Evolutionary conservation across 2,888 invertebrate genomes (phyloP).

Genomic region (Helleia helle): DNA sequence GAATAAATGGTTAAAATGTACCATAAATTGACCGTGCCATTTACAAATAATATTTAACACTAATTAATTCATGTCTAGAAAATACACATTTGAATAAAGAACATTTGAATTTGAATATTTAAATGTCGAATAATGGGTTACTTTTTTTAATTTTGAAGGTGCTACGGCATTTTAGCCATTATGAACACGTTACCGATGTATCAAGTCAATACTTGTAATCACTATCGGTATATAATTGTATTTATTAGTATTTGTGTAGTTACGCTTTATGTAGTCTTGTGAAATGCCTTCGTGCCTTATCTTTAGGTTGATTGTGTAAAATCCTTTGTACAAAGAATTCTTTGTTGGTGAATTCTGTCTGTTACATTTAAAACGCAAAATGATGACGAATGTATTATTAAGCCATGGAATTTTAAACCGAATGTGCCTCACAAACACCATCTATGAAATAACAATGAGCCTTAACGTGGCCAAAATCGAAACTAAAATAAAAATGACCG

Average conservation of each 20-base stretch:
- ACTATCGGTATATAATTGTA: conserved; percentile 40
- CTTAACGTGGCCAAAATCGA: too few species aligned
- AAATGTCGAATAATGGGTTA: conserved; percentile 1
- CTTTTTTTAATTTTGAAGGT: background rate
- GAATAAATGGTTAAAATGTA: background rate
- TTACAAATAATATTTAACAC: too few species aligned
- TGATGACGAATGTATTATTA: too few species aligned
- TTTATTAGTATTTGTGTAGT: conserved; percentile 40
- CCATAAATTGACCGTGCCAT: background rate
- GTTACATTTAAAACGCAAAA: too few species aligned
- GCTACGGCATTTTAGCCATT: conserved; percentile 8
- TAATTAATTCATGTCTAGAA: too few species aligned
- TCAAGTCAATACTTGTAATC: too few species aligned
- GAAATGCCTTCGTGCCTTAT: conserved; percentile 50
- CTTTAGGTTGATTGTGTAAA: conserved; percentile 6
- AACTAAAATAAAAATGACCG: too few species aligned
- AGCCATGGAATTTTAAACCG: too few species aligned
- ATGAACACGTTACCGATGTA: conserved; percentile 11
- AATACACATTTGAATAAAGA: conserved; percentile 7
- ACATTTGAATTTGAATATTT: conserved; percentile 5
- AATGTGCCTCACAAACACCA: too few species aligned
- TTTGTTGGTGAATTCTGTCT: background rate
- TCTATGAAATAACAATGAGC: too few species aligned
- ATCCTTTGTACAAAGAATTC: conserved; percentile 1
- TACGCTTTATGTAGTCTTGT: conserved; percentile 55